Evolutionary conservation across 2,888 invertebrate genomes (phyloP).

Genomic region (Heteropelma amictum): DNA sequence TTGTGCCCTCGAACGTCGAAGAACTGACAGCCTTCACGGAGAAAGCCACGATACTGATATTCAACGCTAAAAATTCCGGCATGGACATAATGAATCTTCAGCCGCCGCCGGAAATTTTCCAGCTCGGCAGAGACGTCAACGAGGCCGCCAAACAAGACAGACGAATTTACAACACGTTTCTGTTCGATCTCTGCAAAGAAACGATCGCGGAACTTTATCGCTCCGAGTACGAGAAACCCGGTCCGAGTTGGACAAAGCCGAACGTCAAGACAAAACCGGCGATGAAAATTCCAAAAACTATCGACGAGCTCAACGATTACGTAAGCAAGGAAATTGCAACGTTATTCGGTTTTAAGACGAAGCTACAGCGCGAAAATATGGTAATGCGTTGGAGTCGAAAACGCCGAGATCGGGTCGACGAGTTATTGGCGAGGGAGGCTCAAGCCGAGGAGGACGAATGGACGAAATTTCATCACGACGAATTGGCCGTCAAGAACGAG

Average conservation of each 20-base stretch:
- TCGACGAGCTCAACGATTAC: slow-evolving; percentile 78
- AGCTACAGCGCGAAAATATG: slow-evolving; percentile 80
- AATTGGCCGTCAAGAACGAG: slow-evolving; percentile 83
- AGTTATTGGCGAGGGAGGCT: slow-evolving; percentile 84
- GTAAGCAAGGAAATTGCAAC: slow-evolving; percentile 80
- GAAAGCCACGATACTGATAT: slow-evolving; percentile 78
- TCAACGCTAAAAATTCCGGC: slow-evolving; percentile 75
- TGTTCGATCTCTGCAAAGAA: slow-evolving; percentile 83
- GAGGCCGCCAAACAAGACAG: slow-evolving; percentile 69
- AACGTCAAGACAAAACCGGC: slow-evolving; percentile 76
- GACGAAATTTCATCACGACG: slow-evolving; percentile 87
- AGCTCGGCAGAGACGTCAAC: slow-evolving; percentile 68
- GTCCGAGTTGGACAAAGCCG: slow-evolving; percentile 80
- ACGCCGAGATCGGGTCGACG: slow-evolving; percentile 85
- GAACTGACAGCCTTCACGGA: slow-evolving; percentile 78
- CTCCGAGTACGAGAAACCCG: slow-evolving; percentile 76
- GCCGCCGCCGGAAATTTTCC: slow-evolving; percentile 71
- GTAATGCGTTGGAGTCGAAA: slow-evolving; percentile 83
- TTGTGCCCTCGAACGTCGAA: slow-evolving; percentile 78
- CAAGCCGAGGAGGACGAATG: slow-evolving; percentile 86
- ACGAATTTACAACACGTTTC: slow-evolving; percentile 80
- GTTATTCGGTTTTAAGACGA: slow-evolving; percentile 80
- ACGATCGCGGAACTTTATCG: slow-evolving; percentile 80
- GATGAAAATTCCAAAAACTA: slow-evolving; percentile 78
- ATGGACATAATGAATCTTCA: slow-evolving; percentile 70